Percentiles rank a stretch among this genome's conserved stretches.
phyloP scores from a whole-genome alignment of 2,797 vertebrate species.

The Mormyrops boulengeri region DNA sequence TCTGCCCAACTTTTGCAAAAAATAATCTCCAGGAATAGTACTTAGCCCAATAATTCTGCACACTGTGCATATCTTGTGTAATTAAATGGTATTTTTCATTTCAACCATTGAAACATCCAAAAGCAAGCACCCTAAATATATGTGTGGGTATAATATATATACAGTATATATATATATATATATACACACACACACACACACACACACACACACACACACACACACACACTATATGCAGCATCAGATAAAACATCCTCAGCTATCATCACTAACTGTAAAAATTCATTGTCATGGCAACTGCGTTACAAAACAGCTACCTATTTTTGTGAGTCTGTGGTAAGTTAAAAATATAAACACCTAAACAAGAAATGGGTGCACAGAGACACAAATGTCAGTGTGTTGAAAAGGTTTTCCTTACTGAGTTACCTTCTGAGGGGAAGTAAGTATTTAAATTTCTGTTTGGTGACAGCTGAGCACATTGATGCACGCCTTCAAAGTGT shows the following conservation, averaged over 20 bases:
- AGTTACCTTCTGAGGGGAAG: not conserved
- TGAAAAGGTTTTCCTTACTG: not conserved
- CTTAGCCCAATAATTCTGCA: not conserved
- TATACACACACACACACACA: not conserved
- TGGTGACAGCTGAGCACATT: conserved; percentile 3
- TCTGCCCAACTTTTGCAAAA: not conserved
- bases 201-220: not conserved
- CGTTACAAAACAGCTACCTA: not conserved
- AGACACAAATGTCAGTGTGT: not conserved
- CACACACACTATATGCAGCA: not conserved
- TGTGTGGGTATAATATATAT: not conserved
- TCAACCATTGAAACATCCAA: not conserved
- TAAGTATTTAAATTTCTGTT: not conserved
- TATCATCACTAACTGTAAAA: not conserved
- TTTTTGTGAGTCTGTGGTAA: conserved; percentile 6
- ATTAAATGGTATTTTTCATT: not conserved
- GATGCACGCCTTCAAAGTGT: conserved; percentile 22
- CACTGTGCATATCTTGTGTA: not conserved
- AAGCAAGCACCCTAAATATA: not conserved
- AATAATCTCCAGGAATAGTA: not conserved
- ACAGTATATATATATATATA: not conserved
- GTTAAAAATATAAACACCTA: not conserved
- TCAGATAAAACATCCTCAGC: not conserved
- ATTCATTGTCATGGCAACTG: conserved; percentile 7
- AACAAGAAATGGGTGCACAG: not conserved